phyloP scores from a whole-genome alignment of 2,888 invertebrate genomes.

The Agrilus mali region DNA sequence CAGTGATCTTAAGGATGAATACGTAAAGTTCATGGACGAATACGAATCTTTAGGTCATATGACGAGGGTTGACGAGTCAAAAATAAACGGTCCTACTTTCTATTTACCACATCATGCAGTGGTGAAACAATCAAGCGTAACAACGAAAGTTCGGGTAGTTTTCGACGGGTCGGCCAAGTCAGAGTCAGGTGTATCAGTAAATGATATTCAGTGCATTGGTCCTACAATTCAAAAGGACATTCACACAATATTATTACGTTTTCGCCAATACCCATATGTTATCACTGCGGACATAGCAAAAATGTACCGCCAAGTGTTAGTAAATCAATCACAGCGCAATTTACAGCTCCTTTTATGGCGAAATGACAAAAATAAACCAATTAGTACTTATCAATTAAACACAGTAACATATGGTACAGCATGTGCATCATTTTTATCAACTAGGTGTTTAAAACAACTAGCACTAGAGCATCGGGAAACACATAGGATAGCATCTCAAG shows the following conservation, averaged over 20 bases:
- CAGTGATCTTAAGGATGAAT: conserved; percentile 3
- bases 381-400: neutral
- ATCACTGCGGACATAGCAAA: conserved; percentile 17
- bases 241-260: neutral
- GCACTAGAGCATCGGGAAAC: neutral
- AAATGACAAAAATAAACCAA: neutral
- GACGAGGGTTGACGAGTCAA: neutral
- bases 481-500: too few relatives aligned
- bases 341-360: neutral
- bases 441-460: conserved; percentile 8
- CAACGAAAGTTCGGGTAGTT: conserved; percentile 10
- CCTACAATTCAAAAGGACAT: conserved; percentile 2
- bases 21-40: conserved; percentile 9
- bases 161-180: conserved; percentile 9
- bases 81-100: neutral
- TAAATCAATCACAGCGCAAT: neutral
- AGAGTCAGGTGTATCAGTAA: conserved; percentile 1
- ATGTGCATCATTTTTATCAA: too few relatives aligned
- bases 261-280: conserved; percentile 1
- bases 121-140: conserved; percentile 5
- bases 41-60: conserved; percentile 7
- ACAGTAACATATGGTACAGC: neutral
- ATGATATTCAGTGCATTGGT: neutral
- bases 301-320: conserved; percentile 13
- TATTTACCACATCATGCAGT: conserved; percentile 12